phyloP scores from a whole-genome alignment of 2,888 invertebrate genomes.

The Galeruca laticollis region DNA sequence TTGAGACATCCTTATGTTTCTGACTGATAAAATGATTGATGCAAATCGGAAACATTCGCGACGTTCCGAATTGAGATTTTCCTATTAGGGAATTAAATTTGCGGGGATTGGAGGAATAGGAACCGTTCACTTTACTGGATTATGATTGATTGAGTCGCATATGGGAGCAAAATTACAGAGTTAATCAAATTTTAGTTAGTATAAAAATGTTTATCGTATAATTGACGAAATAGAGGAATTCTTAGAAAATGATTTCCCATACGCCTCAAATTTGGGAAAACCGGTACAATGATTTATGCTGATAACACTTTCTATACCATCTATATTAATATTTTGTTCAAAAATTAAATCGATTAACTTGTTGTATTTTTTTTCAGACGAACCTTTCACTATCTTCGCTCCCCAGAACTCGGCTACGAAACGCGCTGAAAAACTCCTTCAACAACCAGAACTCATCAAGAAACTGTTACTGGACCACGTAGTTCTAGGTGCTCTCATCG shows the following conservation, averaged over 20 bases:
- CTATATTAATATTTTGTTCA: neutral
- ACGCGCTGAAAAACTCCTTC: constrained; percentile 61
- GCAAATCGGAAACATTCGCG: constrained; percentile 44
- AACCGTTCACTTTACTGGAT: neutral
- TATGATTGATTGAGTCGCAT: neutral
- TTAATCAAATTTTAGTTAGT: too few relatives aligned
- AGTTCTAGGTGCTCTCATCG: constrained; percentile 70
- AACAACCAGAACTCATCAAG: constrained; percentile 69
- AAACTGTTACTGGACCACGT: constrained; percentile 73
- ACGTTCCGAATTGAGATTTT: constrained; percentile 23
- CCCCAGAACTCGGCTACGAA: constrained; percentile 69
- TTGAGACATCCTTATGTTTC: constrained; percentile 54
- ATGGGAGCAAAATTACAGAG: too few relatives aligned
- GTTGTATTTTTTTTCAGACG: constrained; percentile 67
- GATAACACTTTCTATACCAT: neutral
- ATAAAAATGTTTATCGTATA: too few relatives aligned
- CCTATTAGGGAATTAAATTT: constrained; percentile 12
- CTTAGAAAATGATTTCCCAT: too few relatives aligned
- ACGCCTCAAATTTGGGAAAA: too few relatives aligned
- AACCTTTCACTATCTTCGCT: constrained; percentile 73
- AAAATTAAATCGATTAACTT: too few relatives aligned
- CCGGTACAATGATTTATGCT: too few relatives aligned
- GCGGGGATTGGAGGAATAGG: neutral
- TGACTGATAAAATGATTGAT: constrained; percentile 53
- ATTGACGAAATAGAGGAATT: too few relatives aligned